Evolutionary conservation across 2,888 invertebrate species (phyloP).

Genomic region (Toxonevra muliebris): DNA sequence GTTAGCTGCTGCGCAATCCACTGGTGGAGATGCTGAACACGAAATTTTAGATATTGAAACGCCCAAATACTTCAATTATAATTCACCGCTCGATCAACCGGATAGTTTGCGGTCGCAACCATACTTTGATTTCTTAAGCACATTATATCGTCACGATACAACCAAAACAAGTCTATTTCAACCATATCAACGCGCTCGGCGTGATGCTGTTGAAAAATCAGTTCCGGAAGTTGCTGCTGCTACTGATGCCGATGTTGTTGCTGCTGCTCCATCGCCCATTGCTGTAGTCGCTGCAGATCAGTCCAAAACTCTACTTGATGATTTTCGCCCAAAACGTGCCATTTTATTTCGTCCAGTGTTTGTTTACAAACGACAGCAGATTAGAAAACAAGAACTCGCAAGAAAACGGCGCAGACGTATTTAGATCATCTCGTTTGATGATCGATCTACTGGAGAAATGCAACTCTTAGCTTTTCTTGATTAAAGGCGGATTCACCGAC

Average conservation of each 20-base stretch:
- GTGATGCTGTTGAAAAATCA: slow-evolving; percentile 31
- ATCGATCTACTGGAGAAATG: too few species aligned
- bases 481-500: too few species aligned
- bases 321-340: slow-evolving; percentile 49
- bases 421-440: too few species aligned
- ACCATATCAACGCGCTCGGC: slow-evolving; percentile 46
- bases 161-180: slow-evolving; percentile 53
- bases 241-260: too few species aligned
- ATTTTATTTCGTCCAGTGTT: slow-evolving; percentile 62
- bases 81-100: slow-evolving; percentile 55
- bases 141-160: slow-evolving; percentile 58
- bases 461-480: too few species aligned
- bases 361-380: slow-evolving; percentile 60
- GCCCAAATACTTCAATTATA: slow-evolving; percentile 57
- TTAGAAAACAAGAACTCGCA: slow-evolving; percentile 45
- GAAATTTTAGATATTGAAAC: slow-evolving; percentile 54
- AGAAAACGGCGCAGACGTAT: background rate
- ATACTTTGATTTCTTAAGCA: slow-evolving; percentile 62
- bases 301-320: background rate
- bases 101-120: slow-evolving; percentile 57
- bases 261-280: too few species aligned
- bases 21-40: slow-evolving; percentile 6
- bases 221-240: background rate
- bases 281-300: slow-evolving; percentile 23
- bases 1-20: slow-evolving; percentile 11